Conservation (phyloP, 2,113 vertebrate genomes). For the Antechinus stuartii region DNA sequence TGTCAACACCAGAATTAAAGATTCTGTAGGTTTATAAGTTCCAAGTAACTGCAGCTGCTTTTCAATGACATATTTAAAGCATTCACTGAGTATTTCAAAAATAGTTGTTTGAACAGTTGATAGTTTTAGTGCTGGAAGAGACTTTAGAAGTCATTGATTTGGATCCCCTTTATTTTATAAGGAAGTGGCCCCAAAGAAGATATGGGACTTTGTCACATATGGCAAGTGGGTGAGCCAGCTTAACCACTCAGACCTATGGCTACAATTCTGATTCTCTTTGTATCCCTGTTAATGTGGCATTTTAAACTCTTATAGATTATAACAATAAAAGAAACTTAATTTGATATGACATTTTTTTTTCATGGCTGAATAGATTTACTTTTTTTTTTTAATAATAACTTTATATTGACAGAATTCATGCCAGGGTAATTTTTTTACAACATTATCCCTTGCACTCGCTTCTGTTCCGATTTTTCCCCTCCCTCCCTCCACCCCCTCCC, state of each 20-base stretch:
- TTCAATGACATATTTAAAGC: constrained; percentile 6
- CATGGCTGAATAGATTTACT: too few relatives aligned
- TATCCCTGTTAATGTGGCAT: constrained; percentile 3
- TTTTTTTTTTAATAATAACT: too few relatives aligned
- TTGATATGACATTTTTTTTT: neutral
- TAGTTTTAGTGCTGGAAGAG: neutral
- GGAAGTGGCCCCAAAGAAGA: neutral
- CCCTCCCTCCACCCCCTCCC: too few relatives aligned
- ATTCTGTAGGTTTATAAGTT: constrained; percentile 2
- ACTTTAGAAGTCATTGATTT: neutral
- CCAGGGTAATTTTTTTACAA: too few relatives aligned
- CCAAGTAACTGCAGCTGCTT: constrained; percentile 31
- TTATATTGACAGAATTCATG: too few relatives aligned
- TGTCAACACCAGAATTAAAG: constrained; percentile 31
- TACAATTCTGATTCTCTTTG: constrained; percentile 1
- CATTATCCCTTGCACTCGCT: too few relatives aligned
- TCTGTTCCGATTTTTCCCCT: too few relatives aligned
- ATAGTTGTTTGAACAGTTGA: constrained; percentile 48
- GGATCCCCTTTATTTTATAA: neutral
- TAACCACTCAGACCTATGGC: neutral
- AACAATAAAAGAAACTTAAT: neutral
- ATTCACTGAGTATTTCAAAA: constrained; percentile 52
- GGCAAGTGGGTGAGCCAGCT: neutral
- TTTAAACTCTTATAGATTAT: constrained; percentile 43
- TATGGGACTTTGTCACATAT: neutral